These are phyloP conservation scores for Diplodus sargus DNA, from an alignment of 2,797 vertebrate species.

Conservation along the genomic window DNA sequence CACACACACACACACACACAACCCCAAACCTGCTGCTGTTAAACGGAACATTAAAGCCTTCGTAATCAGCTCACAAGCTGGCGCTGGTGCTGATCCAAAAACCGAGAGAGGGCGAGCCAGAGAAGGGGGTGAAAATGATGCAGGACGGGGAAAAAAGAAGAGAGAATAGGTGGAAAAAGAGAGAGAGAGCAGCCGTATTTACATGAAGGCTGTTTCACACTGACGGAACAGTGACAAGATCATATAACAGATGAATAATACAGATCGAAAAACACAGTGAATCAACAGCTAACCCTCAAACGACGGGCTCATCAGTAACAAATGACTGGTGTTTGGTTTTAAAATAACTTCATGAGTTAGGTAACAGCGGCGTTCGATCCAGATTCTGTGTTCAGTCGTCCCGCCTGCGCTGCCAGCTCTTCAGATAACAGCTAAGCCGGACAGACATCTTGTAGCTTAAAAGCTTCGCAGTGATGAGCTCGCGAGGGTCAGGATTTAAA, in stretches of 20 bases:
- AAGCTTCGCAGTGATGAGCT: constrained; percentile 55
- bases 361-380: constrained; percentile 20
- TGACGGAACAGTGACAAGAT: constrained; percentile 38
- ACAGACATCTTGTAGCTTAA: constrained; percentile 63
- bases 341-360: constrained; percentile 36
- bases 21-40: constrained; percentile 54
- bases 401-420: constrained; percentile 34
- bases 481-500: constrained; percentile 40
- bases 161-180: not conserved
- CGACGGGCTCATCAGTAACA: constrained; percentile 32
- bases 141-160: not conserved
- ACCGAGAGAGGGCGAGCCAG: constrained; percentile 10
- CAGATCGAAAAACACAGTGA: constrained; percentile 18
- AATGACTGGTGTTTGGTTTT: constrained; percentile 12
- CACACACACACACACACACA: constrained; percentile 10
- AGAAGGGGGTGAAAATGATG: not conserved
- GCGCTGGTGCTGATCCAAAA: constrained; percentile 63
- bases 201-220: constrained; percentile 62
- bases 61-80: constrained; percentile 71
- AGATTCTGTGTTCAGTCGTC: constrained; percentile 12
- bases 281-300: constrained; percentile 18
- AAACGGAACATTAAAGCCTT: constrained; percentile 78
- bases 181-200: constrained; percentile 33
- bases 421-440: constrained; percentile 49
- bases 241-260: constrained; percentile 36